These are phyloP conservation scores for Noctua janthina DNA, from an alignment of 2,888 invertebrate genomes.

Conservation along the genomic window DNA sequence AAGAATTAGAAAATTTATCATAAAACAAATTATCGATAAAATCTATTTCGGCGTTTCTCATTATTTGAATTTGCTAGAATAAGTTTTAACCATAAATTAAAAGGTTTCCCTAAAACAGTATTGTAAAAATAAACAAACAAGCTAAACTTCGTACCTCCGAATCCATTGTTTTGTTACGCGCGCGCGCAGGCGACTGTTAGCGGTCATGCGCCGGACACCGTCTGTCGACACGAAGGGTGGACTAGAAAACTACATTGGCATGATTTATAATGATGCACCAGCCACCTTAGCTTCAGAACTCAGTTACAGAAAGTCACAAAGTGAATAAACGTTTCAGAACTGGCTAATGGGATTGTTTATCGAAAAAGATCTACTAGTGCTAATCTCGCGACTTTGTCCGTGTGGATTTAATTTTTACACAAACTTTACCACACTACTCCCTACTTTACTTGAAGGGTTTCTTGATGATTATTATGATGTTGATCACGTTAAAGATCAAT, in stretches of 20 bases:
- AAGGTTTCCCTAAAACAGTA: neutral
- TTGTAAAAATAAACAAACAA: slow-evolving; percentile 2
- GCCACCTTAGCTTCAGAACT: neutral
- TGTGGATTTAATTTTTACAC: neutral
- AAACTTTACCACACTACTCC: neutral
- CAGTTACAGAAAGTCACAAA: neutral
- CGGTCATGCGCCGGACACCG: neutral
- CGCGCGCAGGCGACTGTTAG: slow-evolving; percentile 21
- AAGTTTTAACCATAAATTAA: neutral
- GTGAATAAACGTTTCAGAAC: neutral
- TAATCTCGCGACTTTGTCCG: neutral
- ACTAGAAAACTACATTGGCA: slow-evolving; percentile 19
- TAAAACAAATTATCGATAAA: no score
- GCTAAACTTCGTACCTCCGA: slow-evolving; percentile 21
- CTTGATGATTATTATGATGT: neutral
- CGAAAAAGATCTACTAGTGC: neutral
- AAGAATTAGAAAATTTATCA: neutral
- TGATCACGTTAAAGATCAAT: neutral
- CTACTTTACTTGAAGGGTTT: neutral
- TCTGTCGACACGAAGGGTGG: slow-evolving; percentile 32
- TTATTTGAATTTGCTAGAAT: neutral
- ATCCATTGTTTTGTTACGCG: slow-evolving; percentile 27
- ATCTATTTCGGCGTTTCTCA: neutral
- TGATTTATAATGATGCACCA: slow-evolving; percentile 9
- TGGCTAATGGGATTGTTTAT: slow-evolving; percentile 1